These are phyloP conservation scores for Orycteropus afer DNA, from an alignment of 2,113 vertebrate genomes.

Conservation along the genomic window DNA sequence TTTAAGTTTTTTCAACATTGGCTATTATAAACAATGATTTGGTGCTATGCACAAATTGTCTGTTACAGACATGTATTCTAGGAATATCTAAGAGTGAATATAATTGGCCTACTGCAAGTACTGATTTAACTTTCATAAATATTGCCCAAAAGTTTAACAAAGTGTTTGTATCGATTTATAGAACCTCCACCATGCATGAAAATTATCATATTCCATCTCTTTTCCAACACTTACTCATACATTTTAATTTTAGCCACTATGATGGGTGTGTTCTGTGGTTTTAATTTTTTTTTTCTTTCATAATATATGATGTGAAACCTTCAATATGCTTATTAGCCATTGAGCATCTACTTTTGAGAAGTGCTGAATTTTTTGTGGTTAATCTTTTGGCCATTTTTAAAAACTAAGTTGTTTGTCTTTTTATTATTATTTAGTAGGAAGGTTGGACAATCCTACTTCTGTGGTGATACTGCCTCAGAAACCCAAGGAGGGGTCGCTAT, in stretches of 20 bases:
- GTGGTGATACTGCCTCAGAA: too few relatives aligned
- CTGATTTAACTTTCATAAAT: not conserved
- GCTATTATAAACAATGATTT: not conserved
- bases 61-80: not conserved
- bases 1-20: not conserved
- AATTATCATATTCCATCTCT: not conserved
- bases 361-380: not conserved
- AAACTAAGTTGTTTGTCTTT: too few relatives aligned
- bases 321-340: not conserved
- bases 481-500: too few relatives aligned
- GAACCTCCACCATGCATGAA: not conserved
- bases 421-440: too few relatives aligned
- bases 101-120: not conserved
- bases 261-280: not conserved
- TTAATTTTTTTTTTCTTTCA: conserved; percentile 1
- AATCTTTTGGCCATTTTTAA: too few relatives aligned
- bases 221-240: not conserved
- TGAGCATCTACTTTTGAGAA: not conserved
- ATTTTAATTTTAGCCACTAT: not conserved
- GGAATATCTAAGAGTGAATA: not conserved
- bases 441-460: too few relatives aligned
- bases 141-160: not conserved
- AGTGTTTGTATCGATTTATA: not conserved
- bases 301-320: not conserved
- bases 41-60: not conserved